Base-by-base conservation (phyloP, 2,888 invertebrate species). In the Mesoligia furuncula region DNA sequence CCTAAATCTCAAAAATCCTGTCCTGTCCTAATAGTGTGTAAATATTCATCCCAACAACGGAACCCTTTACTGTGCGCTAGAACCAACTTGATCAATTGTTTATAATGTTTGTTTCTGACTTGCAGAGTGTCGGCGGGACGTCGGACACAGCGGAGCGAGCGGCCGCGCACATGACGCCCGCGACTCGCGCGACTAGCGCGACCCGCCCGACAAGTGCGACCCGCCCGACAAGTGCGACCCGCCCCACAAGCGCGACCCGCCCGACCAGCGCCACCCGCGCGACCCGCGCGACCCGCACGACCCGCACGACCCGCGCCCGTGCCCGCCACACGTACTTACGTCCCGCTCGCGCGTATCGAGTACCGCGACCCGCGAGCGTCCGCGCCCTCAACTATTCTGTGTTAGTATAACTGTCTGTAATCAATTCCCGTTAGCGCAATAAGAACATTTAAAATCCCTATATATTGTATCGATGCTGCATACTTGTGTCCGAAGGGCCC, bases 331-430 rank as follows among this genome's bases (percentile, higher is more conserved):
- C 54, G 69, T 69, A 54, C 69, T 69, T 69, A 69, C 69, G 69
- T 69, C 69, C 36, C 69, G 54, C 54, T 20, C n/a, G 36, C 69
- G 36, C 72, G 66, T 65, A 45, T 45, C 36, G n/a, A 20, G 36
- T n/a, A 13, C 36, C 45, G 42, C 45, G 48, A 20, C 61, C 54
- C 27, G 39, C 72, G 61, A 61, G 71, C 81, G 75, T 31, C 64
- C 80, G 80, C 83, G 74, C 74, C 73, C 77, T 24, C 62, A 70
- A 42, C 61, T 76, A 64, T 39, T 73, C 62, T 84, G 81, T 86
- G 75, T 84, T 86, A 82, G 79, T 77, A 36, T 86, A 81, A 61
- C 81, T 84, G 84, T 86, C 85, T 86, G 86, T 88, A 86, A 84
- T 78, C 86, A 67, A 75, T 80, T 77, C 83, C 88, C 83, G 70